Base-by-base conservation (phyloP, 2,888 invertebrate species). In the Drosophila rubida region DNA sequence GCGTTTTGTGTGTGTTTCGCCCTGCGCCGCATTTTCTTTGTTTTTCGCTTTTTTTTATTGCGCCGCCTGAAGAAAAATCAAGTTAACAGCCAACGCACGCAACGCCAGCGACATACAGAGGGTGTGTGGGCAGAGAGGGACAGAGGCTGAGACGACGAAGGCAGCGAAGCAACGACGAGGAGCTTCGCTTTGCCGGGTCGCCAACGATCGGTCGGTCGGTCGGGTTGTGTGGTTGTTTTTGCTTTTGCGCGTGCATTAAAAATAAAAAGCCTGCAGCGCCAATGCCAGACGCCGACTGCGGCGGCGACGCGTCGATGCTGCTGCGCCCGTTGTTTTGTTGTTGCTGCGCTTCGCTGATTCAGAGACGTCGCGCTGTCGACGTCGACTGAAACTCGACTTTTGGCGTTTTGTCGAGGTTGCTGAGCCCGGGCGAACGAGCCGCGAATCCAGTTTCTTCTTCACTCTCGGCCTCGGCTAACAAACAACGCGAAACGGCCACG, bases 381-480 rank as follows among this genome's bases (percentile, higher is more conserved):
- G 9, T 30, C 64, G 78, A 67, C 80, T 61, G 78, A 81, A 79
- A 84, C 85, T 80, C 80, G 80, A 85, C 82, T 83, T 83, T 76
- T 86, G 81, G 61, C 81, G 69, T 65, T 80, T 86, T 86, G 87
- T 69, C 80, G 80, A 86, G 79, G 76, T 85, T 69, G 83, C 83
- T 82, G 83, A 76, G 77, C 84, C 76, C 82, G 77, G 80, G 67
- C 84, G 63, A 71, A 69, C 72, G 73, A 86, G 63, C 73, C 73
- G 84, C 78, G 78, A 84, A 86, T 87, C 88, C 83, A 83, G 83
- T 83, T 83, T 83, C 86, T 85, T 88, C 87, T 88, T 88, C 84
- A 87, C 88, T 87, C 72, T 87, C 72, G 78, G 78, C 60, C 76
- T 79, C 79, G 76, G 75, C 75, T 35, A 78, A 78, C 76, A 75